A percentile compares a stretch with the other conserved stretches of the same genome.
Conservation (phyloP, 2,113 vertebrate species). For the Ameiurus melas region DNA sequence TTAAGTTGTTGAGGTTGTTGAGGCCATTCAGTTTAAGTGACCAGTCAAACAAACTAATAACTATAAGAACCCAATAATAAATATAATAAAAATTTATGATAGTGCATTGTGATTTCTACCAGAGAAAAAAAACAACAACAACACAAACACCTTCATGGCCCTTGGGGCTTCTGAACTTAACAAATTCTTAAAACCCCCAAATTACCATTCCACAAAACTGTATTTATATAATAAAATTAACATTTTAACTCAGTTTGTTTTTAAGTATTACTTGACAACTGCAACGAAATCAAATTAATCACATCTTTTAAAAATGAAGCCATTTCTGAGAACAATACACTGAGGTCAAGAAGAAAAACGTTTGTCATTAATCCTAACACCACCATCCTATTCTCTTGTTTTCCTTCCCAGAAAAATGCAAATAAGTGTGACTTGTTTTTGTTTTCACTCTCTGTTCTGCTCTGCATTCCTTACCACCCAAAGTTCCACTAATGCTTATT, state of each 20-base stretch:
- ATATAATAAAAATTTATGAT: background rate
- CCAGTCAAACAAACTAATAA: background rate
- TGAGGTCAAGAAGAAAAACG: constrained; percentile 43
- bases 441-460: constrained; percentile 37
- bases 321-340: constrained; percentile 45
- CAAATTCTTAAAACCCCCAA: background rate
- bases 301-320: constrained; percentile 18
- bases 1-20: background rate
- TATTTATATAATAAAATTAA: background rate
- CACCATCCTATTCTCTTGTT: constrained; percentile 37
- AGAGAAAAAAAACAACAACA: background rate
- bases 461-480: constrained; percentile 40
- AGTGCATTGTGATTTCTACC: background rate
- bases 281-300: constrained; percentile 37
- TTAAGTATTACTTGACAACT: background rate
- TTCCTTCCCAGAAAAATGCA: constrained; percentile 26
- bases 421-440: constrained; percentile 41
- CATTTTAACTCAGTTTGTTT: background rate
- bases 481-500: constrained; percentile 40
- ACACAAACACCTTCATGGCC: background rate
- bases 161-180: background rate
- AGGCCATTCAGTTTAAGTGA: background rate
- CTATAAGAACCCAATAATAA: background rate
- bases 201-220: background rate
- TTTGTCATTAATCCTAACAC: constrained; percentile 52